Percentiles rank a stretch among this genome's conserved stretches.
Evolutionary conservation across 2,888 invertebrate species (phyloP).

Genomic region (Steromphala cineraria): DNA sequence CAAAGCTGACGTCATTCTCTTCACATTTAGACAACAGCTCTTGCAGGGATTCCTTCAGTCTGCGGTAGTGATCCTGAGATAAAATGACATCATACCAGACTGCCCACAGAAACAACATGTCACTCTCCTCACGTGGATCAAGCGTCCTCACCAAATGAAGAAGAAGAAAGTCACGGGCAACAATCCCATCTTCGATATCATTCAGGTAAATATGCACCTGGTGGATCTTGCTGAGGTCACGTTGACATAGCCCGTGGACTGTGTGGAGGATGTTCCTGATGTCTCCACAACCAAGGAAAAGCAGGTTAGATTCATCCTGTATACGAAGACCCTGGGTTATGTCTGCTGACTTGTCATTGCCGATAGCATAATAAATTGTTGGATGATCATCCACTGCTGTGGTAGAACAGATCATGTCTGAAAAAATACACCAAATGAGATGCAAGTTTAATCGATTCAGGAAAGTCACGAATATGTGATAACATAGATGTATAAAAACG

Average conservation of each 20-base stretch:
- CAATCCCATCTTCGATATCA: neutral
- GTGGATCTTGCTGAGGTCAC: neutral
- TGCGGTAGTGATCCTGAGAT: neutral
- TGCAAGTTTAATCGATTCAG: no score
- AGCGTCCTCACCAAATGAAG: neutral
- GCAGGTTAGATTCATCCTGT: neutral
- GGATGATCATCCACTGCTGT: no score
- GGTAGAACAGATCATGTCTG: no score
- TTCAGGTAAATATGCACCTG: neutral
- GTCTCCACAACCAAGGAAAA: conserved; percentile 1
- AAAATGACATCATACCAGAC: neutral
- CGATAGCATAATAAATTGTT: neutral
- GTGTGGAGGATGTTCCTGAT: conserved; percentile 4
- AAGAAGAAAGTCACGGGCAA: neutral
- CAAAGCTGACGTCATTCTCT: no score
- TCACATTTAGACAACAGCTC: neutral
- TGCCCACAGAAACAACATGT: neutral
- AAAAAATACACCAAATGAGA: no score
- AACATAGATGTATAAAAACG: no score
- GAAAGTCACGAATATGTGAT: no score
- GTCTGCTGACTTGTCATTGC: neutral
- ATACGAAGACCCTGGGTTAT: neutral
- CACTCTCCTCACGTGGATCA: neutral
- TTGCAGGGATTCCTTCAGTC: neutral
- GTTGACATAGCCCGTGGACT: neutral